phyloP scores from a whole-genome alignment of 2,113 vertebrate genomes.

The Eleginops maclovinus region DNA sequence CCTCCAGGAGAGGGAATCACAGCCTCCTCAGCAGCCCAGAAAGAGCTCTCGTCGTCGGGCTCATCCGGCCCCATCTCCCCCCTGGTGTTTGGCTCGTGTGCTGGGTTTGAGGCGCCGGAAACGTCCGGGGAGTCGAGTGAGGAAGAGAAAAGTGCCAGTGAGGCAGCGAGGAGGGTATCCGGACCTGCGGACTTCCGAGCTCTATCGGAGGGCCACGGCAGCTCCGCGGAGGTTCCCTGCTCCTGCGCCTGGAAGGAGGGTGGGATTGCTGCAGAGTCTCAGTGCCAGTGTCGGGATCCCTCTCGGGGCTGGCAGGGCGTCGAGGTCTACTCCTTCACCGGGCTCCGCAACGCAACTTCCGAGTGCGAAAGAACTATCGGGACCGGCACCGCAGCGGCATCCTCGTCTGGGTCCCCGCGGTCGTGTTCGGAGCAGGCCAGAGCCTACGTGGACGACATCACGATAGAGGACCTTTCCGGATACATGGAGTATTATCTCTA shows the following conservation, averaged over 20 bases:
- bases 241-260: constrained; percentile 23
- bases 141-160: constrained; percentile 48
- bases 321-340: constrained; percentile 96
- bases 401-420: constrained; percentile 87
- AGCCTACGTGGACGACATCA: constrained; percentile 95
- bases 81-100: constrained; percentile 65
- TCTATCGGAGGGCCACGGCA: constrained; percentile 84
- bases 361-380: constrained; percentile 89
- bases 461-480: constrained; percentile 98
- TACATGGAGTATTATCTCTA: constrained; percentile 98
- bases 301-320: constrained; percentile 89
- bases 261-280: neutral
- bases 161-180: neutral
- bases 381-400: neutral
- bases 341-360: constrained; percentile 88
- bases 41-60: constrained; percentile 71
- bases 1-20: neutral
- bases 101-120: constrained; percentile 70
- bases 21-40: constrained; percentile 59
- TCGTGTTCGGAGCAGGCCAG: constrained; percentile 98
- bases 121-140: constrained; percentile 32
- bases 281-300: constrained; percentile 82
- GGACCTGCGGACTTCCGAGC: constrained; percentile 85
- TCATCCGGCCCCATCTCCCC: constrained; percentile 59
- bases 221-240: constrained; percentile 64